Evolutionary conservation across 2,888 invertebrate genomes (phyloP), one percentile per base, ranked within the genome.

Genomic region (Chloroclysta siterata): DNA sequence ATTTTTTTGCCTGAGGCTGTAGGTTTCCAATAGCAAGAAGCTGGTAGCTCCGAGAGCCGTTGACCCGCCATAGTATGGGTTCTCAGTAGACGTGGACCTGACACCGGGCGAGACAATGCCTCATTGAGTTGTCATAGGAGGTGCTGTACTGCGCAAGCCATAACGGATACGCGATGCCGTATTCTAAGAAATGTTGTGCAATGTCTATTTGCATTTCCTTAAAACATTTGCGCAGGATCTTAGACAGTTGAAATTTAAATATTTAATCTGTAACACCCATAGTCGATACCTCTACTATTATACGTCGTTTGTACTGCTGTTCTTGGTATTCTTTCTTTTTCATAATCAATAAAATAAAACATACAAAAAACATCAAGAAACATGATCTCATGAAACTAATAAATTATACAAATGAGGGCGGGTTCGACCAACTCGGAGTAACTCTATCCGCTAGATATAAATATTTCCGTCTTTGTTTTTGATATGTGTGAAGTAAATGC

Each of bases 41-140:
- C n/a, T 57, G 13, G 36, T 10, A 22, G 17, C 10, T 39, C 63
- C 41, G 48, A 47, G 17, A 29, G 50, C 51, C 54, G 42, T 50
- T 57, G 62, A 60, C 44, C 63, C 22, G 42, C 58, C 29, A 53
- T n/a, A 48, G 42, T 52, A 15, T 42, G 53, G 56, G 62, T 77
- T 78, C 76, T 65, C 64, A 66, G 80, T 77, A 81, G 71, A 71
- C 60, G 53, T 57, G 65, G 68, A 72, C 57, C 68, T 67, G 76
- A 81, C 77, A 74, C 73, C 73, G 59, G 63, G 2, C 36, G 4
- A 70, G 58, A 82, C 79, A 83, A 83, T 83, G 68, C 72, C 73
- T 74, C 77, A 76, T 82, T 82, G 70, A 73, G 64, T 71, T 74
- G 80, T 78, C 77, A 76, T 68, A 60, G 64, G 72, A 77, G 74